Base-by-base conservation (phyloP, 1,140 invertebrate genomes). In the Drosophila rhopaloa region DNA sequence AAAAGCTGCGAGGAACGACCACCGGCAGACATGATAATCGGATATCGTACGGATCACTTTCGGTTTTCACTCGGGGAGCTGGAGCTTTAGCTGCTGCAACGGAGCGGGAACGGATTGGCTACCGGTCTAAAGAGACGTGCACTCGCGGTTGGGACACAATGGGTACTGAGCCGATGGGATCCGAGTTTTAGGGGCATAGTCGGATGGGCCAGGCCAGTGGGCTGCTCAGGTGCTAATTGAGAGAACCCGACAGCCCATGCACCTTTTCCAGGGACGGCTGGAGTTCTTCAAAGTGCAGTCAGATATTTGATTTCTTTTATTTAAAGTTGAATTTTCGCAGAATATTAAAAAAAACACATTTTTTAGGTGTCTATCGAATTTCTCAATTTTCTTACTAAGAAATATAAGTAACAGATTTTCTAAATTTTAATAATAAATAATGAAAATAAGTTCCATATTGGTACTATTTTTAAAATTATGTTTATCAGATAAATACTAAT, bases 201-300 rank as follows among this genome's bases (percentile, higher is more conserved):
- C 48, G n/a, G n/a, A 16, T 80, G 76, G 38, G 32, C 47, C 60
- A 43, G 27, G 60, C 44, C 60, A 63, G 65, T 63, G 65, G 65
- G 32, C 61, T 67, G 59, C 62, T 44, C 59, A 86, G 84, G 83
- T 88, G 83, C 76, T 88, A 88, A 88, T 88, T 88, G 76, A 50
- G 51, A 71, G 72, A 88, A 78, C 71, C 53, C 83, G 83, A 88
- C 60, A 35, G 44, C 54, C n/a, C 40, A 8, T 54, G 55, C 38
- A 51, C 13, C 14, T 13, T 9, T 4, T 27, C 10, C 75, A 77
- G 74, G 73, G 40, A 32, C 73, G 74, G 41, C 29, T 55, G 48
- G 43, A 38, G 32, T 44, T 73, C 2, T 19, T 35, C 16, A 10
- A 66, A 70, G 32, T 32, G 29, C 29, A 32, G 6, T 32, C 29